Conservation (phyloP, 2,113 vertebrate species). For the Prolemur simus region DNA sequence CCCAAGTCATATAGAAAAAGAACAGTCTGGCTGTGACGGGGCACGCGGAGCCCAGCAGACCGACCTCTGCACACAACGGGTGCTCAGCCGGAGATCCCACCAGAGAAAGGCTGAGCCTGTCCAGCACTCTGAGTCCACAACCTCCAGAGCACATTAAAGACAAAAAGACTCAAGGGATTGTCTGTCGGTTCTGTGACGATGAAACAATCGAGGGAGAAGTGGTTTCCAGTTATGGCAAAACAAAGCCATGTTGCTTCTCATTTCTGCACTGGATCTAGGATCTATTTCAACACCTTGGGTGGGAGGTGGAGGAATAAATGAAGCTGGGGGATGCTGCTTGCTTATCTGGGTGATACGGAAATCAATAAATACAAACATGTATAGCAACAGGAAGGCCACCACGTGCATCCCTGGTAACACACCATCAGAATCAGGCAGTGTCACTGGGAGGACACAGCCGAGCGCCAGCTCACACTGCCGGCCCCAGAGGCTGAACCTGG, state of each 20-base stretch:
- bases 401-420: not conserved
- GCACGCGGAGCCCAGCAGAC: accelerated
- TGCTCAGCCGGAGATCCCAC: too few relatives aligned
- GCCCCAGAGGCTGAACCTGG: not conserved
- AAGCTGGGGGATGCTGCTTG: not conserved
- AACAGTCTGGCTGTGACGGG: accelerated
- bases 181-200: not conserved
- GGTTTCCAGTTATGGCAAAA: not conserved
- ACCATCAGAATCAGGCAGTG: not conserved
- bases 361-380: not conserved
- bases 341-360: not conserved
- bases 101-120: not conserved
- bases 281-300: not conserved
- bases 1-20: not conserved
- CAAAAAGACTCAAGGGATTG: not conserved
- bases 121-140: not conserved
- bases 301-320: not conserved
- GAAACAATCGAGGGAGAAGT: not conserved
- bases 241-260: not conserved
- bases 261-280: not conserved
- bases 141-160: not conserved
- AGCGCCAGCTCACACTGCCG: not conserved
- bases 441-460: not conserved
- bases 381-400: not conserved
- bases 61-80: not conserved